A percentile compares a stretch with the other conserved stretches of the same genome.
These are phyloP conservation scores for Drosophila suboccidentalis DNA, from an alignment of 2,888 invertebrate species.

Conservation along the genomic window DNA sequence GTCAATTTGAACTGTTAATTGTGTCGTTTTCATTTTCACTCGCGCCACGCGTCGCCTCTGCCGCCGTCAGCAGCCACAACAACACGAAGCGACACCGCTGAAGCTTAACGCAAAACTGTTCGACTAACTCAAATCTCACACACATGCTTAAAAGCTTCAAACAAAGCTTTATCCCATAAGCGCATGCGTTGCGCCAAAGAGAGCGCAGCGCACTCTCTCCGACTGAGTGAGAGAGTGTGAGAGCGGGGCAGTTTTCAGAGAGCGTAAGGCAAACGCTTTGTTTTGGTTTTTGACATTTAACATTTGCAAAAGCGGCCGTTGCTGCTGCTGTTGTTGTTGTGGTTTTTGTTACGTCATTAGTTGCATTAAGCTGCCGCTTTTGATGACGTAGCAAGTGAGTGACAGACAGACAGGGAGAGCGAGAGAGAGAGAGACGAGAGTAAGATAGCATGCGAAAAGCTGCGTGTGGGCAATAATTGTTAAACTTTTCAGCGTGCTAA, in stretches of 20 bases:
- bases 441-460: slow-evolving; percentile 17
- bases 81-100: slow-evolving; percentile 57
- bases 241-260: neutral
- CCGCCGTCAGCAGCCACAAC: slow-evolving; percentile 19
- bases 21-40: slow-evolving; percentile 57
- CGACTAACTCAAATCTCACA: slow-evolving; percentile 24
- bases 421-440: neutral
- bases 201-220: neutral
- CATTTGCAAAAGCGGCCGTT: slow-evolving; percentile 24
- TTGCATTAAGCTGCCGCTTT: slow-evolving; percentile 14
- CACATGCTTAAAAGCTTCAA: slow-evolving; percentile 47
- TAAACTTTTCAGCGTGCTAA: slow-evolving; percentile 41
- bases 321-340: slow-evolving; percentile 3
- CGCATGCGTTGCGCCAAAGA: slow-evolving; percentile 51
- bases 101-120: slow-evolving; percentile 65
- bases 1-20: slow-evolving; percentile 32
- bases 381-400: slow-evolving; percentile 45
- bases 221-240: neutral
- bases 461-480: slow-evolving; percentile 25
- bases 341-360: slow-evolving; percentile 48
- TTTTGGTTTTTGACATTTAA: slow-evolving; percentile 58
- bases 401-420: slow-evolving; percentile 4
- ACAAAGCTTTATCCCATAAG: slow-evolving; percentile 49
- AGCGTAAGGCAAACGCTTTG: slow-evolving; percentile 30
- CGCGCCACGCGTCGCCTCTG: slow-evolving; percentile 54